Evolutionary conservation across 2,888 invertebrate species (phyloP).

Genomic region (Mythimna impura): DNA sequence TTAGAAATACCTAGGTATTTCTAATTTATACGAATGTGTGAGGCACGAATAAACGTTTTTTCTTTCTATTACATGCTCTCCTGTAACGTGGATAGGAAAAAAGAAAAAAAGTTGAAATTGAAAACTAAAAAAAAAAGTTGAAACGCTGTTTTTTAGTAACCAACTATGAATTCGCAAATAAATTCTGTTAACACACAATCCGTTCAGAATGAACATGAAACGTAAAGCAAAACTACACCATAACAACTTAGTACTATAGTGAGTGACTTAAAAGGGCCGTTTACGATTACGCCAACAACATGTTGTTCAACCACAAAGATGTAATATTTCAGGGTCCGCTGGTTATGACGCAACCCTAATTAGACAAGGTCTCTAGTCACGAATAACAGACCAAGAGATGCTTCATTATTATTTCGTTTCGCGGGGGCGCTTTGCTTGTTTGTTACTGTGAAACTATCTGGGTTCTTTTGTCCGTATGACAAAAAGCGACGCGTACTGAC

Average conservation of each 20-base stretch:
- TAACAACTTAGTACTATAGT: conserved; percentile 28
- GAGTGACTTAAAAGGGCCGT: conserved; percentile 50
- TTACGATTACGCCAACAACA: conserved; percentile 44
- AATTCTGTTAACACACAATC: conserved; percentile 8
- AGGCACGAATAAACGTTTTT: too few species aligned
- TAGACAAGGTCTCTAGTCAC: conserved; percentile 56
- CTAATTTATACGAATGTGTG: too few species aligned
- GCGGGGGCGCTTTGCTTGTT: conserved; percentile 67
- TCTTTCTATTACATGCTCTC: conserved; percentile 11
- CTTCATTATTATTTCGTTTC: conserved; percentile 65
- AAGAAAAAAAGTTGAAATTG: conserved; percentile 39
- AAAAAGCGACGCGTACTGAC: conserved; percentile 77
- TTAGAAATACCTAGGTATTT: too few species aligned
- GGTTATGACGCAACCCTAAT: conserved; percentile 61
- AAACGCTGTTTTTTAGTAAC: neutral
- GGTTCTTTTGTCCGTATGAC: conserved; percentile 78
- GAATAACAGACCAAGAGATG: conserved; percentile 64
- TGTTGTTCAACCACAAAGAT: conserved; percentile 54
- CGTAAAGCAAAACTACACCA: conserved; percentile 34
- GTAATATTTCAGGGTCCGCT: conserved; percentile 55
- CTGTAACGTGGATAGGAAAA: conserved; percentile 47
- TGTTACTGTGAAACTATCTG: conserved; percentile 76
- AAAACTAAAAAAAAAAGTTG: conserved; percentile 20
- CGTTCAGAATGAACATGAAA: conserved; percentile 29
- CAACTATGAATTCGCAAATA: conserved; percentile 7